These are phyloP conservation scores for Castor canadensis DNA, from an alignment of 2,113 vertebrate species.

Conservation along the genomic window DNA sequence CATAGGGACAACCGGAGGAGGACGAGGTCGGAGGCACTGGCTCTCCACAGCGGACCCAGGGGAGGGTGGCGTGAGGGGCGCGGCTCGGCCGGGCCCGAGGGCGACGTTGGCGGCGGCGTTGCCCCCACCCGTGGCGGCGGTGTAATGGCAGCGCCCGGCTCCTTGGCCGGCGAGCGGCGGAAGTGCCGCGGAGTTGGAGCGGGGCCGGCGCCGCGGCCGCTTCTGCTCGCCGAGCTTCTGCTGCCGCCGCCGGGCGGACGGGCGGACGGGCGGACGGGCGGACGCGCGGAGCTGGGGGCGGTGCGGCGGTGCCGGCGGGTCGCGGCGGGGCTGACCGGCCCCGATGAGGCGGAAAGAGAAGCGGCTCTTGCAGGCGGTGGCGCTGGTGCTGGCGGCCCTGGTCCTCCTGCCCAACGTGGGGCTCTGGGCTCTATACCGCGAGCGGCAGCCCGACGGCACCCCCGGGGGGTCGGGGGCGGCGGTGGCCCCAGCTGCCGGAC, in stretches of 20 bases:
- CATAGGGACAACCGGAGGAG: accelerated
- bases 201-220: constrained; percentile 72
- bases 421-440: constrained; percentile 94
- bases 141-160: constrained; percentile 62
- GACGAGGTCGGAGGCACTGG: accelerated
- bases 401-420: constrained; percentile 95
- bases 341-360: constrained; percentile 96
- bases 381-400: constrained; percentile 91
- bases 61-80: accelerated
- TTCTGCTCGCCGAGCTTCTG: constrained; percentile 50
- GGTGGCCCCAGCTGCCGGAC: constrained; percentile 73
- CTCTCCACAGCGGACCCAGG: accelerated
- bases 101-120: accelerated
- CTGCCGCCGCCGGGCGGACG: constrained; percentile 65
- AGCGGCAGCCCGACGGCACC: constrained; percentile 90
- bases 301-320: constrained; percentile 61
- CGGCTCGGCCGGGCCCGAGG: background rate
- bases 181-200: constrained; percentile 83
- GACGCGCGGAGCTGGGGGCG: constrained; percentile 69
- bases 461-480: constrained; percentile 77
- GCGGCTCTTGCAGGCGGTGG: constrained; percentile 92
- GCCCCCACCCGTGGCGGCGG: constrained; percentile 19
- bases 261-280: constrained; percentile 72
- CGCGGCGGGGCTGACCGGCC: constrained; percentile 67
- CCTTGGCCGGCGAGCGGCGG: constrained; percentile 79